Evolutionary conservation across 2,797 vertebrate genomes (phyloP), one percentile per base, ranked within the genome.

Genomic region (Apogon hyalosoma): DNA sequence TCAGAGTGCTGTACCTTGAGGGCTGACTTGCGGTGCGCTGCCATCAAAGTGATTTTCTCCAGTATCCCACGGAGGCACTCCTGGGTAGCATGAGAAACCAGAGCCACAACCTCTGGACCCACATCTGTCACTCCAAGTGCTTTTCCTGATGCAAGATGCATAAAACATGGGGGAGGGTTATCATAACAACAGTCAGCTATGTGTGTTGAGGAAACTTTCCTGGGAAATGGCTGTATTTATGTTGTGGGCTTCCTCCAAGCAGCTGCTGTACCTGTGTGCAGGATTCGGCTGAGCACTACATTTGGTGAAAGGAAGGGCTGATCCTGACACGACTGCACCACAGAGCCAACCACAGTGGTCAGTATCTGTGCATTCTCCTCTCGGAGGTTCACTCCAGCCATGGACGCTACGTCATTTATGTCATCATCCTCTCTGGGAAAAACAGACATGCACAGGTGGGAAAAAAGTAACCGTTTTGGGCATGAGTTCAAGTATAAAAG

Each of bases 81-180:
- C 89, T 97, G 95, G 28, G 96, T 96, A 59, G 97, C 97, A 7
- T 95, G 94, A 87, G 97, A 98, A 75, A 99, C 92, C 91, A 97
- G 92, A 83, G 91, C 93, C 72, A 96, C 92, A 87, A 96, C 96
- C 78, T 99, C 97, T 73, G 96, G 94, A 84, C 91, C 93, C 66
- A 97, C 93, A 79, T 98, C 96, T 1, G 88, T 94, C 80, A 99
- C 93, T 83, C 95, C 96, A 47, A 87, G 39, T 2, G 79, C 15
- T 31, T 49, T 59, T 16, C 90, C 90, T 92, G 45, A 48, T 2
- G 38, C n/a, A 55, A 13, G 4, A 64, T 0, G 15, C n/a, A 68
- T 6, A 21, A 43, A 54, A 38, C 38, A 43, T 12, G 6, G 19
- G 28, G 4, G 13, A 14, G 3, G 1, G 18, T 43, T 1, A 12